Base-by-base conservation (phyloP, 2,113 vertebrate species). In the Brachyhypopomus gauderio region DNA sequence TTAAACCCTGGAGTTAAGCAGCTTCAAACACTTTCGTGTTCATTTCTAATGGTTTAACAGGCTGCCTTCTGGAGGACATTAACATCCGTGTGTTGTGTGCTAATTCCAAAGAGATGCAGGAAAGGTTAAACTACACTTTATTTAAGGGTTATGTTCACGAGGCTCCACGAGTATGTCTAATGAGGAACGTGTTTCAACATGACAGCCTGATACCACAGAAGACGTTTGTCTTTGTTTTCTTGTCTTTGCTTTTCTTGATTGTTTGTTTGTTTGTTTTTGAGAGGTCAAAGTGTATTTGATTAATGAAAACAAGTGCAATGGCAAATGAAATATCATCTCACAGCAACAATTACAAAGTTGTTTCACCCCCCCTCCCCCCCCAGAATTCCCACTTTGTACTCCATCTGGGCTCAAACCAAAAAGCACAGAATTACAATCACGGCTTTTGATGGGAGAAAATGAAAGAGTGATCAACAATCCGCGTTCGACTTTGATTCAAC, bases 401-500 rank as follows among this genome's bases (percentile, higher is more conserved):
- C 70, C 36, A 19, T 60, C 79, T 63, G n/a, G 34, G 77, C 67
- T 82, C 34, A 82, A 85, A 76, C 66, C n/a, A 14, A 55, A 59
- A 63, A 20, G 84, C 30, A 69, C 70, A 30, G 30, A 81, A 82
- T 79, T 71, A 84, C 81, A 80, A 60, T 85, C 84, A 85, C 69
- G 71, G 77, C 87, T 72, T 86, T 85, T 84, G 84, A 88, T 86
- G 73, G 63, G 82, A 85, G 78, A 38, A 86, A 86, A 89, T 82
- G 86, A 88, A 88, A 87, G 79, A 58, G 80, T 86, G 77, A 86
- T 67, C 80, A 91, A 88, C 87, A 89, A 82, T 85, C 58, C 84
- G 63, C 16, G 27, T 83, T 45, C 36, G 83, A 25, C 86, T 91
- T 88, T 90, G 90, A 91, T 90, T 85, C 85, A 79, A 88, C 91